These are phyloP conservation scores for Ciconia stormi DNA, from an alignment of 2,113 vertebrate species.

Conservation along the genomic window DNA sequence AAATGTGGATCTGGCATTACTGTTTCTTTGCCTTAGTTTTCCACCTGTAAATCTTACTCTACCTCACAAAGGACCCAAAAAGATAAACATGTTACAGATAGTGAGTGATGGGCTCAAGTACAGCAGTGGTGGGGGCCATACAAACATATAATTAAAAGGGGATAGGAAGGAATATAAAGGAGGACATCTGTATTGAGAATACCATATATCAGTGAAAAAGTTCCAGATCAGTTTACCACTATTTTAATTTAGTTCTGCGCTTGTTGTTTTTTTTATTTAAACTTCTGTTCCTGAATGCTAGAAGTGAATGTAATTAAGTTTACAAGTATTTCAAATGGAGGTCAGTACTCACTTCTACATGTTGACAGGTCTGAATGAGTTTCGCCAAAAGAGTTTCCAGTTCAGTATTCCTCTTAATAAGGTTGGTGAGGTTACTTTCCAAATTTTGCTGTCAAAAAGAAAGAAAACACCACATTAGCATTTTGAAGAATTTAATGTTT, in stretches of 20 bases:
- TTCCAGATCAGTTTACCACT: background rate
- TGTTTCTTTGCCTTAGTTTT: background rate
- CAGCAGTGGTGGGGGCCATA: background rate
- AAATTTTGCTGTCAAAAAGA: conserved; percentile 88
- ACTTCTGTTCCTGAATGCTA: background rate
- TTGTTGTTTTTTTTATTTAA: background rate
- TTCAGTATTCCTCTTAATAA: conserved; percentile 98
- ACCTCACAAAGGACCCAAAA: background rate
- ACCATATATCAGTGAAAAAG: background rate
- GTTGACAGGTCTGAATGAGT: conserved; percentile 97
- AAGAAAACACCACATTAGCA: conserved; percentile 26
- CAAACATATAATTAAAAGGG: background rate
- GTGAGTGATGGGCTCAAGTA: background rate
- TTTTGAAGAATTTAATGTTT: background rate
- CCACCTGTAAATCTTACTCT: background rate
- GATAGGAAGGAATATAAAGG: background rate
- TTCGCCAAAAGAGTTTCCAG: conserved; percentile 96
- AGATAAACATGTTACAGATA: background rate
- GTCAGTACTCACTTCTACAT: conserved; percentile 90
- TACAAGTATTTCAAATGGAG: background rate
- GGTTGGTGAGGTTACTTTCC: conserved; percentile 93
- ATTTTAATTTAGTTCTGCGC: background rate
- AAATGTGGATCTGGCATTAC: background rate
- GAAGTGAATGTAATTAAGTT: background rate
- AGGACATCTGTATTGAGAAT: background rate